A percentile compares a stretch with the other conserved stretches of the same genome.
Evolutionary conservation across 1,140 invertebrate species (phyloP).

Genomic region (Euura lappo): DNA sequence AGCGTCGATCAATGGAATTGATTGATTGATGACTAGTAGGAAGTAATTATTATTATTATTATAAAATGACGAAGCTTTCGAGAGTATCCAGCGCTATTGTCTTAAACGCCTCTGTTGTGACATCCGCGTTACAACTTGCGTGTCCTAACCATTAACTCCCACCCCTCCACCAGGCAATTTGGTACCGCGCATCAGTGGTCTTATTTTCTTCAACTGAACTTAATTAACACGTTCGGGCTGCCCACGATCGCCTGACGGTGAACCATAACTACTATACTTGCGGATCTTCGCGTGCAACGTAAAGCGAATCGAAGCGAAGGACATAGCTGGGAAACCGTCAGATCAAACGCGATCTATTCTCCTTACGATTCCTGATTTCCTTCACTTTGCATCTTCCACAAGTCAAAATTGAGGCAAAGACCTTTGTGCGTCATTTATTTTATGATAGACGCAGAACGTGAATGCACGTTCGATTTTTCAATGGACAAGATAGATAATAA

Average conservation of each 20-base stretch:
- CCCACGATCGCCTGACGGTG: neutral
- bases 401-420: too few relatives aligned
- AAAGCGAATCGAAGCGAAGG: neutral
- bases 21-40: neutral
- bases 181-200: neutral
- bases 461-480: too few relatives aligned
- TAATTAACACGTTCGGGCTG: neutral
- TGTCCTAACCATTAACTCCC: neutral
- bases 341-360: neutral
- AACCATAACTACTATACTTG: neutral
- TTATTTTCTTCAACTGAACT: constrained; percentile 4
- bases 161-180: neutral
- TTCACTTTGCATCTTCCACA: too few relatives aligned
- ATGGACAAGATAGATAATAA: too few relatives aligned
- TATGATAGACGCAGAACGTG: too few relatives aligned
- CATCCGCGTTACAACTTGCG: neutral
- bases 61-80: too few relatives aligned
- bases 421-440: too few relatives aligned
- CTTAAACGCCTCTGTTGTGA: constrained; percentile 4
- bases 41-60: too few relatives aligned
- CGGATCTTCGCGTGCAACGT: neutral
- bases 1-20: neutral
- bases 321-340: neutral
- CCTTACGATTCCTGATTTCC: too few relatives aligned
- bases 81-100: constrained; percentile 1